Base-by-base conservation (phyloP, 1,140 invertebrate species). In the Phymastichus coffea region DNA sequence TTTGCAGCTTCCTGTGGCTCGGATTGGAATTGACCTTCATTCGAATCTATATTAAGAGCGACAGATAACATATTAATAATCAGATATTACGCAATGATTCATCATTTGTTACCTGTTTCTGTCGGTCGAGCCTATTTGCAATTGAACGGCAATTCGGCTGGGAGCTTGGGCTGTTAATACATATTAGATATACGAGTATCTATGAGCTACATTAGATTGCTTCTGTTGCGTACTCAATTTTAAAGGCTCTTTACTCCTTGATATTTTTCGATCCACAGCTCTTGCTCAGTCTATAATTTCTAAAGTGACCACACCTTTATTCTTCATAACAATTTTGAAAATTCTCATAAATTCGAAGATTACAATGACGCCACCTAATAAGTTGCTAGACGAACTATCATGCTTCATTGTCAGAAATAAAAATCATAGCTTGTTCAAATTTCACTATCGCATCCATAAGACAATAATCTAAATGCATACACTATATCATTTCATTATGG, bases 91-190 rank as follows among this genome's bases (percentile, higher is more conserved):
- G 14, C 30, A 38, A 57, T 49, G 55, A 49, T 52, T 44, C 38
- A 38, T 38, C 43, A 52, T 60, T 60, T 53, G 22, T 60, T 41
- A 61, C 52, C 43, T 54, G 43, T 15, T 55, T 55, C 33, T 41
- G 40, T 66, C 56, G 49, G 19, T n/a, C n/a, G 20, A 53, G 61
- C 61, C 63, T 61, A 59, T 57, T 51, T 35, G 53, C 46, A n/a
- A n/a, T n/a, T n/a, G n/a, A n/a, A n/a, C n/a, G n/a, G n/a, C n/a
- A n/a, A n/a, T n/a, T n/a, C n/a, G n/a, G n/a, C n/a, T n/a, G n/a
- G n/a, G n/a, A n/a, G n/a, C n/a, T n/a, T n/a, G n/a, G n/a, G n/a
- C n/a, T n/a, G n/a, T n/a, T n/a, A n/a, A n/a, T n/a, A n/a, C n/a
- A n/a, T n/a, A n/a, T n/a, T n/a, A n/a, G n/a, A n/a, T n/a, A n/a